Evolutionary conservation across 2,888 invertebrate species (phyloP).

Genomic region (Ormyrus rosae): DNA sequence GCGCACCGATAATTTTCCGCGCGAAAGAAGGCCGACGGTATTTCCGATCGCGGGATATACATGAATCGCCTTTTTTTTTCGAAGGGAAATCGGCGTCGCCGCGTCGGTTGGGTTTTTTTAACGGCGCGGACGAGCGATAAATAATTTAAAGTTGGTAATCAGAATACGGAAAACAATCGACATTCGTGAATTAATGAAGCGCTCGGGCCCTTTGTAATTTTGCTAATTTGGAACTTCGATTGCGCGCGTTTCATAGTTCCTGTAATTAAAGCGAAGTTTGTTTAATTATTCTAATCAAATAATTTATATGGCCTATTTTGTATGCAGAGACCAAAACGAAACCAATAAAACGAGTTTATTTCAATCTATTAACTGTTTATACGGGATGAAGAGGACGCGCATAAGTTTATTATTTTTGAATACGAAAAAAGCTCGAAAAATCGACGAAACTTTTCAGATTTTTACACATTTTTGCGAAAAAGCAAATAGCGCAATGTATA

Average conservation of each 20-base stretch:
- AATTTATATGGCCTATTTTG: slow-evolving; percentile 29
- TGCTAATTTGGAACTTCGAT: slow-evolving; percentile 22
- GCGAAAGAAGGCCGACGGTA: no score
- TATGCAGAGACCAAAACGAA: slow-evolving; percentile 1
- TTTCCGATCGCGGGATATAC: neutral
- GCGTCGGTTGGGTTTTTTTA: no score
- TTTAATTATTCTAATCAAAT: slow-evolving; percentile 35
- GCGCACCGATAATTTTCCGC: neutral
- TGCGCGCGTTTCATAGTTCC: slow-evolving; percentile 12
- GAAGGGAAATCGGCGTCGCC: neutral
- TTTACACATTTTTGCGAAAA: no score
- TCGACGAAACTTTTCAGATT: no score
- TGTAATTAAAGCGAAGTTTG: slow-evolving; percentile 20
- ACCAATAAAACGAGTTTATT: slow-evolving; percentile 1
- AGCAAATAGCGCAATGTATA: no score
- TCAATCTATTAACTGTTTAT: no score
- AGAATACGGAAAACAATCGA: neutral
- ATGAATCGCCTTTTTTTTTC: neutral
- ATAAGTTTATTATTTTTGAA: no score
- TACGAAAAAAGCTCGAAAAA: no score
- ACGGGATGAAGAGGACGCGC: no score
- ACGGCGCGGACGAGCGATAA: neutral
- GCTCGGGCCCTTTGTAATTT: slow-evolving; percentile 23
- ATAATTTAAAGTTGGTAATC: slow-evolving; percentile 1
- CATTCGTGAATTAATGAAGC: slow-evolving; percentile 8